Evolutionary conservation across 2,113 vertebrate species (phyloP).

Genomic region (Tupaia tana): DNA sequence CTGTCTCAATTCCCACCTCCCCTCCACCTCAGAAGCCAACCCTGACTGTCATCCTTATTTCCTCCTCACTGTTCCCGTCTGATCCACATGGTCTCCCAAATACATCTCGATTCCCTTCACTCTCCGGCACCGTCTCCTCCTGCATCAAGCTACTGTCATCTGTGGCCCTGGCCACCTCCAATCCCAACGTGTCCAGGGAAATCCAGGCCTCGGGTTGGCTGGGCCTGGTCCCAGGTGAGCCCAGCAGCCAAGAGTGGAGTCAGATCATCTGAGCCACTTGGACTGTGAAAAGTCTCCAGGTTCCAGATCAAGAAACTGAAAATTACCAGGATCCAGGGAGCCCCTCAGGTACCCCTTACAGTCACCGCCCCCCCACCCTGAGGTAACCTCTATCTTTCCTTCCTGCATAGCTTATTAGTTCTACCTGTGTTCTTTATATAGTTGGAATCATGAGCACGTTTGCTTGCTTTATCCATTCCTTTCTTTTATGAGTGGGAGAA

Average conservation of each 20-base stretch:
- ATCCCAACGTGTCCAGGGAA: not conserved
- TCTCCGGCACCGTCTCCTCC: not conserved
- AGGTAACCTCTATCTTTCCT: not conserved
- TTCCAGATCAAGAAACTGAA: not conserved
- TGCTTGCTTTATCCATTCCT: no score
- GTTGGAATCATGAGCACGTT: no score
- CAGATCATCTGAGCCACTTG: not conserved
- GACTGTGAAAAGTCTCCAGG: not conserved
- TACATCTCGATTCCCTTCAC: not conserved
- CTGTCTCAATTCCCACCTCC: not conserved
- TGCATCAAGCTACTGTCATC: not conserved
- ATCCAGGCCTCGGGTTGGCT: not conserved
- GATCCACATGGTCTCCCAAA: not conserved
- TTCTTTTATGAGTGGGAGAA: no score
- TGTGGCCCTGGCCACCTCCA: rapidly evolving
- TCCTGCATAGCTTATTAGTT: not conserved
- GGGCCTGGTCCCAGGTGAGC: not conserved
- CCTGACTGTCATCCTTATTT: not conserved
- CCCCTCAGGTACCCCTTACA: no score
- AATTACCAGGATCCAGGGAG: not conserved
- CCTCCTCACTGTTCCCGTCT: no score
- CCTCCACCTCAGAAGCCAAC: not conserved
- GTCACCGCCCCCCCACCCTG: not conserved
- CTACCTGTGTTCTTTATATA: not conserved
- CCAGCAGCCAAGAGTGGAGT: not conserved